phyloP scores from a whole-genome alignment of 2,888 invertebrate species.

The Chironomus riparius region DNA sequence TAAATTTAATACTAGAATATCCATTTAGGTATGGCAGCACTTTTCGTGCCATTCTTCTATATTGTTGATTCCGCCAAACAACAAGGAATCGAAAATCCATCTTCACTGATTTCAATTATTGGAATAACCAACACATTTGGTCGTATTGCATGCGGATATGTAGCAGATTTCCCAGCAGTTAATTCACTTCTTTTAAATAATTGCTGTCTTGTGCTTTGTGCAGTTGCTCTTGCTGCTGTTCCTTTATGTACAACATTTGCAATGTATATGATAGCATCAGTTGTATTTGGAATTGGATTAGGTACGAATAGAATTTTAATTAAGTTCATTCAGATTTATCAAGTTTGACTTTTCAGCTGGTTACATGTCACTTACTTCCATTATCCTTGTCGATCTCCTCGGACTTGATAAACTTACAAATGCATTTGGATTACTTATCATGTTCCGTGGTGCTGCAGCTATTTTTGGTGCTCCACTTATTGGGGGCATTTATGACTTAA shows the following conservation, averaged over 20 bases:
- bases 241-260: conserved; percentile 74
- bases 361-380: conserved; percentile 95
- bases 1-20: not conserved
- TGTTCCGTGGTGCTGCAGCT: conserved; percentile 91
- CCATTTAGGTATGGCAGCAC: conserved; percentile 67
- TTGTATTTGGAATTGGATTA: conserved; percentile 86
- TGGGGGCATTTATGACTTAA: conserved; percentile 84
- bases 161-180: conserved; percentile 86
- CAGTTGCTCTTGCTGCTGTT: conserved; percentile 70
- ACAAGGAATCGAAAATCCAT: conserved; percentile 63
- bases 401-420: conserved; percentile 94
- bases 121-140: conserved; percentile 93
- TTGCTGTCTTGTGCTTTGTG: conserved; percentile 80
- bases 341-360: conserved; percentile 54
- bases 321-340: conserved; percentile 32
- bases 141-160: conserved; percentile 78
- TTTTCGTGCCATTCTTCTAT: conserved; percentile 94
- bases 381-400: conserved; percentile 91
- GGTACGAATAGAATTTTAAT: conserved; percentile 52
- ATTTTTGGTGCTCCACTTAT: conserved; percentile 76
- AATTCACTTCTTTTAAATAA: conserved; percentile 90
- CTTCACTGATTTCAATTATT: conserved; percentile 70
- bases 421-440: conserved; percentile 90
- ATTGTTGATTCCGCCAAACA: conserved; percentile 71
- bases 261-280: conserved; percentile 67